Base-by-base conservation (phyloP, 2,797 vertebrate genomes). In the Paguma larvata region DNA sequence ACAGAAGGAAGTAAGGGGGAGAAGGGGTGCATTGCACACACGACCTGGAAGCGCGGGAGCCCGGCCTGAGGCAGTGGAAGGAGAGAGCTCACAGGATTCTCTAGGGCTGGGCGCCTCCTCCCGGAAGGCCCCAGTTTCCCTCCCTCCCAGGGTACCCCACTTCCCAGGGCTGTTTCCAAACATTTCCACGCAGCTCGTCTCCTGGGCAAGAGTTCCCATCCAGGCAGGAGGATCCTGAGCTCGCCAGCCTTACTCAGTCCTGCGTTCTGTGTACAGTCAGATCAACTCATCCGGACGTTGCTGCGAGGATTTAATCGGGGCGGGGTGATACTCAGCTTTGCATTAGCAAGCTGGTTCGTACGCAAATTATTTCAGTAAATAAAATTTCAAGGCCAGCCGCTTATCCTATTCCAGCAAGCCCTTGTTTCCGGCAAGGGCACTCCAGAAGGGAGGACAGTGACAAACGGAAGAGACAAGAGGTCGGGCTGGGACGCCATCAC, bases 301-400 rank as follows among this genome's bases (percentile, higher is more conserved):
- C 38, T 38, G 82, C 48, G 85, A 48, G 59, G 19, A 75, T 83
- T 89, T 65, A 19, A 44, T 85, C 41, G 2, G 68, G 75, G 82
- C 0, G 56, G 77, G 32, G 30, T 48, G 77, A 32, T 70, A 75
- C 9, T 91, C 13, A 5, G 75, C 62, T 85, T 87, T 73, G 46
- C 75, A 27, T 96, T 84, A 70, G 56, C 89, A 85, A 79, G 78
- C 63, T 82, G 53, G 78, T 70, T 85, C n/a, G 6, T 72, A 83
- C 82, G 79, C 87, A 95, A 94, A 95, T 96, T 44, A 88, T 82
- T 88, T 94, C 87, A 88, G 85, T 92, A 88, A 97, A 96, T 79
- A 90, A 78, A 90, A 93, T 65, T 53, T 90, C 92, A 82, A 94
- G 73, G 89, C 84, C 38, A 90, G 80, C 63, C 32, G 51, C 77